phyloP scores from a whole-genome alignment of 2,113 vertebrate genomes.

The Galeopterus variegatus region DNA sequence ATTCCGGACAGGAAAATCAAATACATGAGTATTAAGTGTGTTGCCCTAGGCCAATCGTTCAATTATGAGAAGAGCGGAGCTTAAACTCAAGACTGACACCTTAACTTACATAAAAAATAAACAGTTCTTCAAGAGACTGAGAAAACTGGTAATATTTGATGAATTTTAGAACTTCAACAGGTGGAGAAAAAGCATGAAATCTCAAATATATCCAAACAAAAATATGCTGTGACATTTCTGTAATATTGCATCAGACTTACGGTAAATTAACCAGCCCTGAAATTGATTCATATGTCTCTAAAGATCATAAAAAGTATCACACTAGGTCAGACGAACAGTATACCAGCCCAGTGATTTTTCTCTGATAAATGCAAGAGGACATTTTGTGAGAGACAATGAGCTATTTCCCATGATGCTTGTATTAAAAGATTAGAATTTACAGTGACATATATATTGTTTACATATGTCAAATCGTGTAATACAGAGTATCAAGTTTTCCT shows the following conservation, averaged over 20 bases:
- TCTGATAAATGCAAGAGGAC: slow-evolving; percentile 7
- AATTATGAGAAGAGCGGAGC: not conserved
- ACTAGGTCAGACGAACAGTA: not conserved
- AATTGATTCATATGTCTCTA: not conserved
- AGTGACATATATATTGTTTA: not conserved
- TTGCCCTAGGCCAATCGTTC: not conserved
- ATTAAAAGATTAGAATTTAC: slow-evolving; percentile 16
- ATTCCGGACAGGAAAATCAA: not conserved
- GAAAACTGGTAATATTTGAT: slow-evolving; percentile 9
- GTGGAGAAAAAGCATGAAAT: slow-evolving; percentile 27
- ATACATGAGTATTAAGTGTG: not conserved
- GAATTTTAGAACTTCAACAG: slow-evolving; percentile 42
- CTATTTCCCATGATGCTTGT: not conserved
- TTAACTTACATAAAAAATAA: slow-evolving; percentile 6
- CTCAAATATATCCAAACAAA: slow-evolving; percentile 18
- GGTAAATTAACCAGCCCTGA: slow-evolving; percentile 1
- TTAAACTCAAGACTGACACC: not conserved
- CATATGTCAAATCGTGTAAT: not conserved
- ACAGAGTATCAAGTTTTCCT: not conserved
- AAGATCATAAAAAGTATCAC: not conserved
- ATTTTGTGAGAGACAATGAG: slow-evolving; percentile 30
- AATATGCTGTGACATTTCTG: not conserved
- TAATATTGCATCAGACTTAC: slow-evolving; percentile 26
- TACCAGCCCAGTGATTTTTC: not conserved
- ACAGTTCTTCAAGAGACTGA: slow-evolving; percentile 24